Conservation (phyloP, 2,113 vertebrate genomes). For the Leucopsar rothschildi region DNA sequence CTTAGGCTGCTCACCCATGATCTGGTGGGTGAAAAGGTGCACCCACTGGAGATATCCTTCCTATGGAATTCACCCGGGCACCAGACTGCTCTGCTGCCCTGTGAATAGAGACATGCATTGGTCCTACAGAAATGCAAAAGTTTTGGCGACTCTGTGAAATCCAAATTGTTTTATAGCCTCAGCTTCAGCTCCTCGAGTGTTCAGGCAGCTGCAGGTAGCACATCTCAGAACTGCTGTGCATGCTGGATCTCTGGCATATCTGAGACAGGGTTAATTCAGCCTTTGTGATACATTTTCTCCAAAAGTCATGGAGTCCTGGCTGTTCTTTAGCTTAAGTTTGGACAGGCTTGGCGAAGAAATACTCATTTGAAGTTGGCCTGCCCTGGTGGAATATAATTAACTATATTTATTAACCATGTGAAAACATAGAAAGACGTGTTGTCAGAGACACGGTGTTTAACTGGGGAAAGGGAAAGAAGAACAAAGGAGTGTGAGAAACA, state of each 20-base stretch:
- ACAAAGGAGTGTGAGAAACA: not conserved
- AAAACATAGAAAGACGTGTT: not conserved
- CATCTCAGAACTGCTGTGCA: not conserved
- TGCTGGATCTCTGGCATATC: accelerated
- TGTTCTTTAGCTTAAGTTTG: not conserved
- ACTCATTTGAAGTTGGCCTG: not conserved
- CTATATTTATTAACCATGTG: not conserved
- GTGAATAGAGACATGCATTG: accelerated
- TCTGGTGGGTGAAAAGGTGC: not conserved
- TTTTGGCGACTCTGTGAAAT: not conserved
- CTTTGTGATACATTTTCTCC: not conserved
- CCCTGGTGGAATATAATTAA: not conserved
- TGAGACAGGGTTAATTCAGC: not conserved
- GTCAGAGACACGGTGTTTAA: not conserved
- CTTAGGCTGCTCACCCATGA: not conserved
- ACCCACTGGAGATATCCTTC: not conserved
- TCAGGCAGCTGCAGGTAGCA: not conserved
- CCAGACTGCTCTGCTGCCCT: not conserved
- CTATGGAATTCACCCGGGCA: not conserved
- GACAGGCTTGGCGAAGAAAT: not conserved
- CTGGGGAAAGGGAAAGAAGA: not conserved
- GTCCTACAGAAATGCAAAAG: not conserved
- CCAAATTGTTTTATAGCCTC: not conserved
- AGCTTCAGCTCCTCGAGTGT: not conserved
- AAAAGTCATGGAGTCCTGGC: not conserved